Evolutionary conservation across 2,113 vertebrate genomes (phyloP).

Genomic region (Psilopogon haemacephalus): DNA sequence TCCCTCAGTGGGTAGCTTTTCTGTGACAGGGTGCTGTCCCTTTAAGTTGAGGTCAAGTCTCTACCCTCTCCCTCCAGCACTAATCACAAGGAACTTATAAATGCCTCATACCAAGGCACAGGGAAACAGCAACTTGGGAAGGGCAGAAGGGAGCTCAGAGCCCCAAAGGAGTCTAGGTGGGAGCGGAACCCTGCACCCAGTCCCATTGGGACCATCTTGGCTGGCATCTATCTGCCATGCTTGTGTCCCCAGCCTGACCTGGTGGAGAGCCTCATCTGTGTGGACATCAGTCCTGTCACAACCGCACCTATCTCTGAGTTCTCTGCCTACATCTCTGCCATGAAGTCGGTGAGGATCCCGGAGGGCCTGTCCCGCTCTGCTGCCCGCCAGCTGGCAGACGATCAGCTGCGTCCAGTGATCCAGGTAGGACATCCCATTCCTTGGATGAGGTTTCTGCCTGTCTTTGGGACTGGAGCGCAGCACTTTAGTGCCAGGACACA

Average conservation of each 20-base stretch:
- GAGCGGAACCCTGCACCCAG: rapidly evolving
- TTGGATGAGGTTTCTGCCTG: neutral
- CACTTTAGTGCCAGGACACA: neutral
- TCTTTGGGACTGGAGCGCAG: neutral
- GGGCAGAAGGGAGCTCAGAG: neutral
- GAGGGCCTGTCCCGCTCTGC: slow-evolving; percentile 81
- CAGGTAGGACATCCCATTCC: slow-evolving; percentile 71
- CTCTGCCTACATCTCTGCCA: slow-evolving; percentile 81
- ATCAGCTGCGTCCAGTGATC: slow-evolving; percentile 80
- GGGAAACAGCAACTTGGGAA: neutral
- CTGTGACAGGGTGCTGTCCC: neutral
- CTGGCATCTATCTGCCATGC: neutral
- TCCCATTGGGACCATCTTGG: neutral
- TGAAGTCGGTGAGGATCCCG: slow-evolving; percentile 83
- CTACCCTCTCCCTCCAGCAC: neutral
- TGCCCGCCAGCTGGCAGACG: slow-evolving; percentile 85
- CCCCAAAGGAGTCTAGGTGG: neutral
- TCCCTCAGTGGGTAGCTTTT: neutral
- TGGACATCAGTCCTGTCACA: slow-evolving; percentile 86
- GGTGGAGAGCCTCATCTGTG: slow-evolving; percentile 87
- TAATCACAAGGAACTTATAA: rapidly evolving
- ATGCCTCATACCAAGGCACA: rapidly evolving
- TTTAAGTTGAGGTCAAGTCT: neutral
- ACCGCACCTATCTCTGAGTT: slow-evolving; percentile 70
- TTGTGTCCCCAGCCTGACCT: slow-evolving; percentile 80